A percentile compares a stretch with the other conserved stretches of the same genome.
These are phyloP conservation scores for Chalcis sispes DNA, from an alignment of 2,888 invertebrate species.

Conservation along the genomic window DNA sequence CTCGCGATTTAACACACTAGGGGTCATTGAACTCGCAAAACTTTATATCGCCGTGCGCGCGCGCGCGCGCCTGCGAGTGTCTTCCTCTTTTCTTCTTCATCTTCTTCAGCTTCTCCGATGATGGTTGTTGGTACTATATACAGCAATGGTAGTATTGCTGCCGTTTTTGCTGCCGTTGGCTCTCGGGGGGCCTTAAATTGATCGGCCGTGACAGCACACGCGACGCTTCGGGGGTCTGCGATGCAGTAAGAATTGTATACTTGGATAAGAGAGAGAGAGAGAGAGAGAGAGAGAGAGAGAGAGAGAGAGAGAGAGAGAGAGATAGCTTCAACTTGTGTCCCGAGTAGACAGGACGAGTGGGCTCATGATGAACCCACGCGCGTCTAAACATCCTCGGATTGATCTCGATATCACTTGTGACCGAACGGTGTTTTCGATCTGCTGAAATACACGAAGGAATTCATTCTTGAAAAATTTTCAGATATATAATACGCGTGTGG, in stretches of 20 bases:
- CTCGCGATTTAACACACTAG: constrained; percentile 28
- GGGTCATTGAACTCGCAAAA: constrained; percentile 50
- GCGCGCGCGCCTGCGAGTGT: background rate
- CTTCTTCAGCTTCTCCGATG: constrained; percentile 3
- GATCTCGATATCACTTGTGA: too few species aligned
- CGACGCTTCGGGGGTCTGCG: constrained; percentile 14
- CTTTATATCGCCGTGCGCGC: constrained; percentile 40
- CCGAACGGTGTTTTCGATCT: too few species aligned
- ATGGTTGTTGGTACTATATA: too few species aligned
- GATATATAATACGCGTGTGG: too few species aligned
- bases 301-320: too few species aligned
- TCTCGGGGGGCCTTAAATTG: background rate
- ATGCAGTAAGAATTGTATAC: background rate
- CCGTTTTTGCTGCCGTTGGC: constrained; percentile 7
- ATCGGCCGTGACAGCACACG: constrained; percentile 26
- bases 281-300: background rate
- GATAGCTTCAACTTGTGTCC: too few species aligned
- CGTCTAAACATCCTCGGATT: too few species aligned
- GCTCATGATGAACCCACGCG: too few species aligned
- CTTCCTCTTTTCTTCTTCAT: background rate
- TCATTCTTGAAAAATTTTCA: too few species aligned
- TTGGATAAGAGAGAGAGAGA: background rate
- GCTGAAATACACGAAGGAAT: too few species aligned
- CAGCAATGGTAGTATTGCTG: too few species aligned
- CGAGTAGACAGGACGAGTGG: too few species aligned